Percentiles rank a stretch among this genome's conserved stretches.
Conservation (phyloP, 1,140 invertebrate genomes). For the Papilio xuthus region DNA sequence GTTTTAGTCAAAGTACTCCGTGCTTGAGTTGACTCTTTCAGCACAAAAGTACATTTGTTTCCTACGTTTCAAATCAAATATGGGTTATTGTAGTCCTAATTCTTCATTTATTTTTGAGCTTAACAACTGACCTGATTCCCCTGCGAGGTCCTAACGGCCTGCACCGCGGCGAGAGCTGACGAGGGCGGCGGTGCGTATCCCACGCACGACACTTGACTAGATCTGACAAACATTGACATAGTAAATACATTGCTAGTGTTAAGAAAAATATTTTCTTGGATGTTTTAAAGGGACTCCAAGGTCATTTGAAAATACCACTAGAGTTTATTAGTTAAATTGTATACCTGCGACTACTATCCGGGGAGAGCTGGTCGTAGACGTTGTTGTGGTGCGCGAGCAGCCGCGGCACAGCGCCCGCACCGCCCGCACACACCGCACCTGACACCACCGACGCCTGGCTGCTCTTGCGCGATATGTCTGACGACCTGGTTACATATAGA, state of each 20-base stretch:
- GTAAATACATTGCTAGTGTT: not conserved
- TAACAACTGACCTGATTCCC: slow-evolving; percentile 66
- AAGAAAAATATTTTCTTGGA: too few species aligned
- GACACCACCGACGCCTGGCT: slow-evolving; percentile 88
- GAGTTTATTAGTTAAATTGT: not conserved
- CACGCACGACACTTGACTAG: slow-evolving; percentile 84
- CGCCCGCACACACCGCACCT: slow-evolving; percentile 62
- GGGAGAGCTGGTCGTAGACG: slow-evolving; percentile 94
- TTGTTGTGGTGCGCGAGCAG: slow-evolving; percentile 72
- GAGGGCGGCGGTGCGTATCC: slow-evolving; percentile 82
- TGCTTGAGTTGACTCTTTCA: too few species aligned
- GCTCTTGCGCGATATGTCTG: slow-evolving; percentile 85
- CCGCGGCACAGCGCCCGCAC: slow-evolving; percentile 53
- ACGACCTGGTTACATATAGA: slow-evolving; percentile 62
- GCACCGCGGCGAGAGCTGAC: slow-evolving; percentile 82
- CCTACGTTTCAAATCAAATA: too few species aligned
- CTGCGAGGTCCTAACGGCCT: slow-evolving; percentile 75
- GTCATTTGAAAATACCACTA: not conserved
- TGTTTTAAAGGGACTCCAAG: too few species aligned
- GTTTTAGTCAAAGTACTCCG: not conserved
- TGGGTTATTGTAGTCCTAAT: too few species aligned
- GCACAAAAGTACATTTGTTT: too few species aligned
- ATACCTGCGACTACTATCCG: slow-evolving; percentile 89
- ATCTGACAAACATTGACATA: slow-evolving; percentile 68
- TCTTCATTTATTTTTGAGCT: too few species aligned